phyloP scores from a whole-genome alignment of 2,113 vertebrate species.

The Trogon surrucura region DNA sequence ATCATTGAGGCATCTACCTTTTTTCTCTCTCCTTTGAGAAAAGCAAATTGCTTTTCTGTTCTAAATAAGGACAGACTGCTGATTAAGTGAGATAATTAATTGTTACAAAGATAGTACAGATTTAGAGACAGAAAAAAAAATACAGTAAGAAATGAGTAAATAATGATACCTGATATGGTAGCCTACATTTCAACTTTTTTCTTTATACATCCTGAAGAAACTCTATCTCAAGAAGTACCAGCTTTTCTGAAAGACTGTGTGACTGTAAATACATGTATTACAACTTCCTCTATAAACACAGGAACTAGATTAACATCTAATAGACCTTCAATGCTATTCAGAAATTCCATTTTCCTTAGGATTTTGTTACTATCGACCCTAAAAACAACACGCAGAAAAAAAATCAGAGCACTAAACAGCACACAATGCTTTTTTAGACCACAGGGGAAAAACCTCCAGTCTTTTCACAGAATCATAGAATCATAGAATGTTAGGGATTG shows the following conservation, averaged over 20 bases:
- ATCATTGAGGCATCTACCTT: neutral
- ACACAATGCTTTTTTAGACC: neutral
- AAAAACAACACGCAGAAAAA: neutral
- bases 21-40: neutral
- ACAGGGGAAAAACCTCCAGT: neutral
- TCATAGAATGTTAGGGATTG: no score
- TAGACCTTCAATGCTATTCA: neutral
- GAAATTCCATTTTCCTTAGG: neutral
- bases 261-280: neutral
- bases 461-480: no score
- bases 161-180: neutral
- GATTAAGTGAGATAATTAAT: neutral
- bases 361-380: neutral
- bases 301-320: neutral
- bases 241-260: neutral
- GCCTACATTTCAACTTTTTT: neutral
- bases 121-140: neutral
- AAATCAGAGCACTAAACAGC: neutral
- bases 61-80: neutral
- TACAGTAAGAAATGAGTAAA: neutral
- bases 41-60: neutral
- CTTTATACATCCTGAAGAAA: neutral
- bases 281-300: neutral
- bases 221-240: neutral
- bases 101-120: neutral